These are phyloP conservation scores for Lordiphosa stackelbergi DNA, from an alignment of 1,140 invertebrate species.

Conservation along the genomic window DNA sequence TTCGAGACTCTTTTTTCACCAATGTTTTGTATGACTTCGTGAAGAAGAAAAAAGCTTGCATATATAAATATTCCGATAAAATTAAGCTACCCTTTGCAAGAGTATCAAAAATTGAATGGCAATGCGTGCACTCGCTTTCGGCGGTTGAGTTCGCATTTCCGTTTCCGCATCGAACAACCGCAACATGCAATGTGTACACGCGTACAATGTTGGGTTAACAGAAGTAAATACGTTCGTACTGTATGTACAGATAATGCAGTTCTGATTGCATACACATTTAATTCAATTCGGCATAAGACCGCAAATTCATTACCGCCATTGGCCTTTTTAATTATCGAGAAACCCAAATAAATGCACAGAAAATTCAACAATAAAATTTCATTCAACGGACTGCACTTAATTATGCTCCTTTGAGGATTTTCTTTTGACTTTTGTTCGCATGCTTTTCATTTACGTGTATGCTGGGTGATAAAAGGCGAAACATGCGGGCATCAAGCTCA, in stretches of 20 bases:
- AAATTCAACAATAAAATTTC: constrained; percentile 4
- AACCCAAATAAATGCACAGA: constrained; percentile 5
- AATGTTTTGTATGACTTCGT: too few relatives aligned
- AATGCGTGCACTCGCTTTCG: constrained; percentile 16
- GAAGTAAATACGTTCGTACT: constrained; percentile 2
- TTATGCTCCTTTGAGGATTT: constrained; percentile 20
- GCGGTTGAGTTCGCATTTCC: constrained; percentile 48
- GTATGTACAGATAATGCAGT: constrained; percentile 7
- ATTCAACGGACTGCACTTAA: constrained; percentile 44
- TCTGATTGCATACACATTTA: constrained; percentile 63
- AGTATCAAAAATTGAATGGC: constrained; percentile 31
- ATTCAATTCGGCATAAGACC: constrained; percentile 52
- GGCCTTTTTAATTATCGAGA: constrained; percentile 35
- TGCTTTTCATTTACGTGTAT: constrained; percentile 8
- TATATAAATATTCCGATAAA: too few relatives aligned
- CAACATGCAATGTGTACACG: constrained; percentile 43
- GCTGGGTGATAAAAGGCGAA: too few relatives aligned
- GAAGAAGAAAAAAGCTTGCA: too few relatives aligned
- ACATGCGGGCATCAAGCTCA: constrained; percentile 6
- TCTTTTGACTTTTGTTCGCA: constrained; percentile 22
- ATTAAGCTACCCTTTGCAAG: too few relatives aligned
- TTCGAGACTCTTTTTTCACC: too few relatives aligned
- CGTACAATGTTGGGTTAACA: constrained; percentile 5
- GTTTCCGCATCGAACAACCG: constrained; percentile 40
- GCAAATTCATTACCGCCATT: constrained; percentile 35